Evolutionary conservation across 2,113 vertebrate genomes (phyloP).

Genomic region (Terrapene triunguis): DNA sequence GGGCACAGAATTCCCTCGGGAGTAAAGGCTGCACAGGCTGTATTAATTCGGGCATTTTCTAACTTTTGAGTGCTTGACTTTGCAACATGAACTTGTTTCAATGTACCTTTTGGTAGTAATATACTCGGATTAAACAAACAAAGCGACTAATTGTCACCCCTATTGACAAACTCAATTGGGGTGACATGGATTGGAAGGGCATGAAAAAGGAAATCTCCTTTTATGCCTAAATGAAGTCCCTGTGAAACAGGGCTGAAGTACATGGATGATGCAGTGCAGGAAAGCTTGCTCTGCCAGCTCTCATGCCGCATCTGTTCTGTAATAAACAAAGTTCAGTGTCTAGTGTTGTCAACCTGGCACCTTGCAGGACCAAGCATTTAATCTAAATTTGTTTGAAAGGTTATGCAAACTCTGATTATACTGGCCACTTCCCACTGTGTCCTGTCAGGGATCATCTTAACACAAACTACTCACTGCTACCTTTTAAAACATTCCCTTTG

Average conservation of each 20-base stretch:
- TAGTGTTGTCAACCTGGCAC: neutral
- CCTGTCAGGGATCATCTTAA: neutral
- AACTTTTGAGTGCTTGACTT: conserved; percentile 9
- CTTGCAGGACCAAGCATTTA: neutral
- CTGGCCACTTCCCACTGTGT: neutral
- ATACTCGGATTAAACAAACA: neutral
- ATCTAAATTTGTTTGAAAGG: neutral
- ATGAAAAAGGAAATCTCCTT: neutral
- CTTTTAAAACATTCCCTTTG: neutral
- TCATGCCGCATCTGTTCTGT: neutral
- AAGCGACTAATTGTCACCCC: neutral
- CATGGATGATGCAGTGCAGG: neutral
- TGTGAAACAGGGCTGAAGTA: neutral
- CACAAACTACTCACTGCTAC: neutral
- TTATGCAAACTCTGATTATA: neutral
- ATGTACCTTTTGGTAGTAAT: neutral
- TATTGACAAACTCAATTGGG: neutral
- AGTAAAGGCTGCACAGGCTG: neutral
- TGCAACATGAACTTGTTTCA: neutral
- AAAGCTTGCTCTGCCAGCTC: neutral
- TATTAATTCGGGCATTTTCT: neutral
- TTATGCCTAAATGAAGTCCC: neutral
- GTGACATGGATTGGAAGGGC: neutral
- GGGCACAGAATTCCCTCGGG: too few relatives aligned
- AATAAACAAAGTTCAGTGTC: neutral